Evolutionary conservation across 37 sponge, comb jelly and placozoan species (phyloP).

Genomic region (Halisarca cf. caerulea): DNA sequence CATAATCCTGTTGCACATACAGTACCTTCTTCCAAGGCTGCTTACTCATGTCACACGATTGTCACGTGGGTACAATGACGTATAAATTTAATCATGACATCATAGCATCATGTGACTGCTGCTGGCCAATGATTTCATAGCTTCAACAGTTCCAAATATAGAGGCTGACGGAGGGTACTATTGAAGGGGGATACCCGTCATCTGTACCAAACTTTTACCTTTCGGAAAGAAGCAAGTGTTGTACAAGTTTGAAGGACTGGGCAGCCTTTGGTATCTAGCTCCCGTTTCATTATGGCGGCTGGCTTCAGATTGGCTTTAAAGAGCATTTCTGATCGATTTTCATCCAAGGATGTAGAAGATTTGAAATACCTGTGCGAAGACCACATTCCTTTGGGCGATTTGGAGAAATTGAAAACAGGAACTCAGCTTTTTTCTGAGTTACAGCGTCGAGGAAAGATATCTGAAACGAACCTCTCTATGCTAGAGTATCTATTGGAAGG

Average conservation of each 20-base stretch:
- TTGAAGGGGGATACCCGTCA: too few species aligned
- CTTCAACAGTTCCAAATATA: too few species aligned
- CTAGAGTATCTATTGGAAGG: background rate
- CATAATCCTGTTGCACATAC: constrained; percentile 60
- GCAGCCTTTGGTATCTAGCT: too few species aligned
- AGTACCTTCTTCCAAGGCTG: constrained; percentile 71
- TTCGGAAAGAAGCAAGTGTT: too few species aligned
- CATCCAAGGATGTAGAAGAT: background rate
- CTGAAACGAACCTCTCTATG: background rate
- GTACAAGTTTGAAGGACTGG: too few species aligned
- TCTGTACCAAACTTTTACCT: too few species aligned
- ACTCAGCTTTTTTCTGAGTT: background rate
- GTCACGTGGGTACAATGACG: too few species aligned
- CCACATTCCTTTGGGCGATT: background rate
- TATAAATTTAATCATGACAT: too few species aligned
- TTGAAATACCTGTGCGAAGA: constrained; percentile 19
- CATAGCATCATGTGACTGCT: too few species aligned
- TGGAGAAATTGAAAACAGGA: background rate
- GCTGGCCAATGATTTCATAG: too few species aligned
- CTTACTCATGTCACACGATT: background rate
- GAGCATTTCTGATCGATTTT: background rate
- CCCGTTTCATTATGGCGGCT: background rate
- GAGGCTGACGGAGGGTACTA: background rate
- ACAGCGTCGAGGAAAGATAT: constrained; percentile 18
- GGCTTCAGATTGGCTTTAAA: constrained; percentile 10